Evolutionary conservation across 2,888 invertebrate genomes (phyloP), one percentile per base, ranked within the genome.

Genomic region (Chaetogeoica ovagalla): DNA sequence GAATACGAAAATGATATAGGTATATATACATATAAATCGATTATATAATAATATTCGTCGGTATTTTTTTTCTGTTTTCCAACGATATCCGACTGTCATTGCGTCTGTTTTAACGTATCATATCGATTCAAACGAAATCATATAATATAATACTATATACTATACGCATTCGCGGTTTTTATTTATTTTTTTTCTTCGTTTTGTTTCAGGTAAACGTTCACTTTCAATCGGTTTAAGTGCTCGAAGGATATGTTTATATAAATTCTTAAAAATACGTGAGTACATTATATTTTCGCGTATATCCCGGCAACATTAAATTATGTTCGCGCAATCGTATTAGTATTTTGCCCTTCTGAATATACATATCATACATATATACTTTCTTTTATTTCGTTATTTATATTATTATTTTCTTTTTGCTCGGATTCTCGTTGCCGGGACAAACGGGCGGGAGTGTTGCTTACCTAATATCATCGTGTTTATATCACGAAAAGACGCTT

Each of bases 151-250:
- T 39, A 7, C n/a, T 39, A 39, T 9, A 43, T 9, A 43, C 43
- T 43, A 39, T 39, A 23, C 62, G 3, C 13, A 52, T 65, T 57
- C 23, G 57, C 8, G 65, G 17, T 66, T 65, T 65, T 75, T 19
- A 77, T 39, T 17, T 70, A 23, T 55, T 21, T 77, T 19, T 70
- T 69, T 77, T 9, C 52, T 59, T 39, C 9, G 8, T 39, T 48
- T 63, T 71, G 60, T 79, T 79, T 79, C 63, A 71, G 79, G 79
- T 79, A 71, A 79, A 63, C 39, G 19, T 55, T 39, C 39, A 62
- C 52, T 52, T 77, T 43, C 70, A 79, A 79, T 79, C 71, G 79
- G 71, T 55, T 79, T n/a, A 71, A 79, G 79, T 79, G 70, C 71
- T 79, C 21, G 43, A 52, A 37, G 63, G 37, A 62, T 43, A 43